These are phyloP conservation scores for Cyrtodaria siliqua DNA, from an alignment of 2,888 invertebrate genomes.

Conservation along the genomic window DNA sequence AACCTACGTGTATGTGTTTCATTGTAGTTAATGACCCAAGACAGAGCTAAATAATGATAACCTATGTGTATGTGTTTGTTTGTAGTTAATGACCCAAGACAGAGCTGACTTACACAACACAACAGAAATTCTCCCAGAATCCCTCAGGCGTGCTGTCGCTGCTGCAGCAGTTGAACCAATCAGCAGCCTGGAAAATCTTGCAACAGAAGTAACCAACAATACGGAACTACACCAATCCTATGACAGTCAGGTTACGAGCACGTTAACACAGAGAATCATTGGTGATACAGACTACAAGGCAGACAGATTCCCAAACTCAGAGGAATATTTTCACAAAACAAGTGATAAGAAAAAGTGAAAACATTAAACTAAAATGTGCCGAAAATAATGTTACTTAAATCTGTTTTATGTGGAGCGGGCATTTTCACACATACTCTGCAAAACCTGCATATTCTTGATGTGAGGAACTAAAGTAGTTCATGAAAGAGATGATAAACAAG, in stretches of 20 bases:
- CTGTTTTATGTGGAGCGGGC: too few species aligned
- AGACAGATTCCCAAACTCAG: conserved; percentile 83
- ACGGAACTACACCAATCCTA: conserved; percentile 87
- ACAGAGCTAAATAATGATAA: too few species aligned
- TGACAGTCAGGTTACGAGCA: conserved; percentile 87
- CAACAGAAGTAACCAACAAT: conserved; percentile 87
- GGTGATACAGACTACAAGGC: conserved; percentile 86
- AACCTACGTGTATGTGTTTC: too few species aligned
- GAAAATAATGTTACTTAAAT: too few species aligned
- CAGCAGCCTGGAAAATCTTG: conserved; percentile 87
- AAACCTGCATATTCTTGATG: too few species aligned
- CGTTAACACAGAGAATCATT: conserved; percentile 87
- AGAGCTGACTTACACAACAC: conserved; percentile 76
- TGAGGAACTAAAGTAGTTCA: too few species aligned
- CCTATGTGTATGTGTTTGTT: too few species aligned
- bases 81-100: conserved; percentile 81
- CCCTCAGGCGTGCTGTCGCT: conserved; percentile 87
- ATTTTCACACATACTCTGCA: too few species aligned
- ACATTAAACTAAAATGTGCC: too few species aligned
- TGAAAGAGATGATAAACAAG: too few species aligned
- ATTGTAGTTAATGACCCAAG: too few species aligned
- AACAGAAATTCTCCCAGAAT: conserved; percentile 81
- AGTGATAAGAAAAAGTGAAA: conserved; percentile 52
- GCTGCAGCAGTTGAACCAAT: conserved; percentile 87
- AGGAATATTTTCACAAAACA: conserved; percentile 79